Conservation (phyloP, 2,113 vertebrate species). For the Ceuthmochares aereus region DNA sequence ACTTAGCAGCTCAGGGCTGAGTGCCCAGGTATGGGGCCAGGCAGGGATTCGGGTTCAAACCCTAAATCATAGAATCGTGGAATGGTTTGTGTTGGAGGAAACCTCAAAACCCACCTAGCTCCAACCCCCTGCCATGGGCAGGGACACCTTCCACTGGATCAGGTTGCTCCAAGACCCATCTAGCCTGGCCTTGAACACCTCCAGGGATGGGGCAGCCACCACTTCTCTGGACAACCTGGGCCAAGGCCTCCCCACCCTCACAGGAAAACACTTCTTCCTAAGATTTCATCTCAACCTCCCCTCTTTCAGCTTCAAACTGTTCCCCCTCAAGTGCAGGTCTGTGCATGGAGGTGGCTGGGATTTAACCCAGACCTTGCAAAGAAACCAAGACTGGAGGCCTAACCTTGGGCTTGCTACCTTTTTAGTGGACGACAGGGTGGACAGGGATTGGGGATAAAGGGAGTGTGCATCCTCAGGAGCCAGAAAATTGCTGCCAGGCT, state of each 20-base stretch:
- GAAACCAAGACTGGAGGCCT: neutral
- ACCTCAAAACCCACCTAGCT: no score
- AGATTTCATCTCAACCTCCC: no score
- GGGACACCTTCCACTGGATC: no score
- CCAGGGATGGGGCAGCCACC: no score
- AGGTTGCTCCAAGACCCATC: no score
- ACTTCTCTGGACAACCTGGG: no score
- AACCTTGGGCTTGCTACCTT: neutral
- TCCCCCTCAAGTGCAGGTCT: neutral
- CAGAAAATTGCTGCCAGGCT: neutral
- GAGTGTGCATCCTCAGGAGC: neutral
- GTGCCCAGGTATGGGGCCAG: neutral
- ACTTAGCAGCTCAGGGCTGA: neutral
- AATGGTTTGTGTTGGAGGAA: no score
- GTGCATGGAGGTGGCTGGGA: neutral
- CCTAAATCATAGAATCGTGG: neutral
- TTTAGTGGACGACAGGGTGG: neutral
- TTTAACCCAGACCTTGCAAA: neutral
- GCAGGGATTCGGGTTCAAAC: neutral
- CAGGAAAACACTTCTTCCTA: no score
- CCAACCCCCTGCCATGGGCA: no score
- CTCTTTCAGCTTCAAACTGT: no score
- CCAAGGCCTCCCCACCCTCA: no score
- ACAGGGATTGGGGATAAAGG: neutral
- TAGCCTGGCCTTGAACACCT: no score